phyloP scores from a whole-genome alignment of 2,113 vertebrate genomes.

The Herpailurus yagouaroundi region DNA sequence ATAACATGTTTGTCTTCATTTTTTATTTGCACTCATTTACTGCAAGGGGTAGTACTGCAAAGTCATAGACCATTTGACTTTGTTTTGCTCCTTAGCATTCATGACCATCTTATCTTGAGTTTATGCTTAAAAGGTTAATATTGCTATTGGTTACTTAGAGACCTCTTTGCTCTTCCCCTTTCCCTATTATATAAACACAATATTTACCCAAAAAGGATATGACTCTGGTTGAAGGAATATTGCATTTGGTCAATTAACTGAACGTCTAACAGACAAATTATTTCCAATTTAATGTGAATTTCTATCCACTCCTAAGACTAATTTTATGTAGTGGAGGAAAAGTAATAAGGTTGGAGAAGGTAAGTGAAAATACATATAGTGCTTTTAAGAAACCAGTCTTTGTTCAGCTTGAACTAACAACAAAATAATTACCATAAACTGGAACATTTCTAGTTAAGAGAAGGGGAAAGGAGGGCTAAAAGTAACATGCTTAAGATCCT shows the following conservation, averaged over 20 bases:
- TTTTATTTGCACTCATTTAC: constrained; percentile 21
- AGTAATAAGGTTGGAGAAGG: background rate
- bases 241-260: constrained; percentile 51
- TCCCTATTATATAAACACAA: background rate
- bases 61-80: constrained; percentile 32
- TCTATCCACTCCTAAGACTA: constrained; percentile 4
- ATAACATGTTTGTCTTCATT: constrained; percentile 14
- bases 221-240: constrained; percentile 27
- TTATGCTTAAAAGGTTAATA: constrained; percentile 66
- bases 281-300: constrained; percentile 55
- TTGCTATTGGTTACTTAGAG: constrained; percentile 67
- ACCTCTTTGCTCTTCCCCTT: constrained; percentile 45
- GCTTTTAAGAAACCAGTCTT: constrained; percentile 38
- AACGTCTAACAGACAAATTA: constrained; percentile 5
- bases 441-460: constrained; percentile 2
- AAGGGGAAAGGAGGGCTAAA: background rate
- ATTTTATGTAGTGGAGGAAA: constrained; percentile 27
- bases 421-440: constrained; percentile 37
- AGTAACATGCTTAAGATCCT: background rate
- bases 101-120: constrained; percentile 63
- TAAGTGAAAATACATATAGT: constrained; percentile 12
- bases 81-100: constrained; percentile 2
- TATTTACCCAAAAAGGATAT: constrained; percentile 60
- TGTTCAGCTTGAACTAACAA: background rate
- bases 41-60: background rate